These are phyloP conservation scores for Todiramphus saurophagus DNA, from an alignment of 2,113 vertebrate species.

Conservation along the genomic window DNA sequence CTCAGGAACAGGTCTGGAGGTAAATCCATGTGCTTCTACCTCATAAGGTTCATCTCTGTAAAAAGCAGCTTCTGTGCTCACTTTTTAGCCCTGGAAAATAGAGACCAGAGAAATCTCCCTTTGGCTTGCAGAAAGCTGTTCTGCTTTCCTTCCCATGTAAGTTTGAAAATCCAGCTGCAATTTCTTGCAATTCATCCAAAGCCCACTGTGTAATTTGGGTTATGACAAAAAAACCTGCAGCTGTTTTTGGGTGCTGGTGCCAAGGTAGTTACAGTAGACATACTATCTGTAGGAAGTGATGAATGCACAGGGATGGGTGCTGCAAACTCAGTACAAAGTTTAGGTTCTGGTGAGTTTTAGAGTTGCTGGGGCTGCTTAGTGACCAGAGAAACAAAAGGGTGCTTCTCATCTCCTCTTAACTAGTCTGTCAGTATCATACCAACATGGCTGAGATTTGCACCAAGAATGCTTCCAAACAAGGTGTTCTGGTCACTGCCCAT, in stretches of 20 bases:
- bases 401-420: neutral
- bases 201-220: neutral
- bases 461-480: neutral
- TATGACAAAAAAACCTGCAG: neutral
- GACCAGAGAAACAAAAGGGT: neutral
- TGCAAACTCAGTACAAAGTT: neutral
- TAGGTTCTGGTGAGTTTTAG: neutral
- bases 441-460: neutral
- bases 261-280: neutral
- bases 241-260: neutral
- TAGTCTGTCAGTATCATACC: neutral
- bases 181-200: neutral
- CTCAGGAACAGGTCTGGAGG: neutral
- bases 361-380: neutral
- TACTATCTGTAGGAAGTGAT: neutral
- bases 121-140: neutral
- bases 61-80: neutral
- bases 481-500: neutral
- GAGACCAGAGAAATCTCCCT: neutral
- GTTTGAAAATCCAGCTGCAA: conserved; percentile 8
- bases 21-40: neutral
- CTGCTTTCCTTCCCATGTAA: neutral
- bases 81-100: neutral
- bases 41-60: neutral
- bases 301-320: neutral